Conservation (phyloP, 2,797 vertebrate genomes). For the Mastacembelus armatus region DNA sequence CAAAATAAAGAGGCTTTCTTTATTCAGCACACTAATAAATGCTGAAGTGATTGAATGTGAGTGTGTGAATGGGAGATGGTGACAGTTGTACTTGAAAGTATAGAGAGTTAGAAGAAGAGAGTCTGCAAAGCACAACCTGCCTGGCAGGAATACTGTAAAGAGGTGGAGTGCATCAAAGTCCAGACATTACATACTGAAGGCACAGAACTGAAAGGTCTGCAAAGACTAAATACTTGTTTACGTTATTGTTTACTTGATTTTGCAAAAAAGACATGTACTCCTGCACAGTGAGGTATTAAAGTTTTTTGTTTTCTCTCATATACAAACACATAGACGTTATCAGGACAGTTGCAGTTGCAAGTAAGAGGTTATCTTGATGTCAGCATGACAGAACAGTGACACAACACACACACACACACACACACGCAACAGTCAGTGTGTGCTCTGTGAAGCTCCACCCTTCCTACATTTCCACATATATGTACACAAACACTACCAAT, state of each 20-base stretch:
- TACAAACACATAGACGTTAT: too few species aligned
- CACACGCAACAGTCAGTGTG: too few species aligned
- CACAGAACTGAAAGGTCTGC: slow-evolving; percentile 44
- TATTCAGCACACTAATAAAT: slow-evolving; percentile 4
- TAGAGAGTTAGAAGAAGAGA: background rate
- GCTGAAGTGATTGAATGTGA: slow-evolving; percentile 1
- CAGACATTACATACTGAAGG: slow-evolving; percentile 33
- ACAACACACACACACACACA: too few species aligned
- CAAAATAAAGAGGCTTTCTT: slow-evolving; percentile 7
- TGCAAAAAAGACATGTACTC: too few species aligned
- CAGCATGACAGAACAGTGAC: too few species aligned
- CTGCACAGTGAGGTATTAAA: background rate
- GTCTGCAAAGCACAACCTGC: slow-evolving; percentile 1
- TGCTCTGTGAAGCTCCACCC: too few species aligned
- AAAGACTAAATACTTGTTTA: slow-evolving; percentile 18
- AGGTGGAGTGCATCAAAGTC: slow-evolving; percentile 38
- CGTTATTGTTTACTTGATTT: too few species aligned
- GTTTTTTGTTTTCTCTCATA: too few species aligned
- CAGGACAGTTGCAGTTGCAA: too few species aligned
- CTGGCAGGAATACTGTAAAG: slow-evolving; percentile 21
- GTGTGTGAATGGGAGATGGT: slow-evolving; percentile 5
- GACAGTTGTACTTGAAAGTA: background rate
- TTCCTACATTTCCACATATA: too few species aligned
- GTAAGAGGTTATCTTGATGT: too few species aligned
- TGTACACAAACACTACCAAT: too few species aligned